Conservation (phyloP, 2,113 vertebrate genomes). For the Ramphastos sulfuratus region DNA sequence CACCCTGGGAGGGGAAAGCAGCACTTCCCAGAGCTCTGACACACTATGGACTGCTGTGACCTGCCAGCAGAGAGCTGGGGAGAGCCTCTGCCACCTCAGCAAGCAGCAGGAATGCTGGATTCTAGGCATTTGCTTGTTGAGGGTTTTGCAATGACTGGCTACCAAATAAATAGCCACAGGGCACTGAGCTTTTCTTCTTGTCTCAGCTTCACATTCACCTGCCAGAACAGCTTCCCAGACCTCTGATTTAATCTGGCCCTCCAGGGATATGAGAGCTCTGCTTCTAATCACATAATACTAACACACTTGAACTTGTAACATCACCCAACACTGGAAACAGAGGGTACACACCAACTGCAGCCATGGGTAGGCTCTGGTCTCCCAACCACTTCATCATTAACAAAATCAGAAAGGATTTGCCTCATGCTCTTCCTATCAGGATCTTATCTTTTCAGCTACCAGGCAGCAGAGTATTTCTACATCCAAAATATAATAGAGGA, state of each 20-base stretch:
- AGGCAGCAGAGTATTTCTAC: not conserved
- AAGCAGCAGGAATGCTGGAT: slow-evolving; percentile 29
- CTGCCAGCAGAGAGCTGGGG: not conserved
- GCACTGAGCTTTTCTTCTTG: slow-evolving; percentile 32
- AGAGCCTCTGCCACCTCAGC: slow-evolving; percentile 4
- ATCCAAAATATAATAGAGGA: not conserved
- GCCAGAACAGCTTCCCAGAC: slow-evolving; percentile 50
- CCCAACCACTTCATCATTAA: not conserved
- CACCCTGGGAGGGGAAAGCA: not conserved
- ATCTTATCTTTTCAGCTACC: not conserved
- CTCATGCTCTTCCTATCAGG: not conserved
- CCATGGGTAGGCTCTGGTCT: not conserved
- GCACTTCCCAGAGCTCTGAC: not conserved
- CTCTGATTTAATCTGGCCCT: slow-evolving; percentile 38
- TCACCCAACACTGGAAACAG: not conserved
- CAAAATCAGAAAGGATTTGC: not conserved
- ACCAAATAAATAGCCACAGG: slow-evolving; percentile 62
- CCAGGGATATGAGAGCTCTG: not conserved
- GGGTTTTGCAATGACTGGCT: slow-evolving; percentile 18
- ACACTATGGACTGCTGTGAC: rapidly evolving
- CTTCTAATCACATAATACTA: not conserved
- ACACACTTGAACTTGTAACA: slow-evolving; percentile 18
- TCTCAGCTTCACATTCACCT: slow-evolving; percentile 2
- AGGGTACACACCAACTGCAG: not conserved
- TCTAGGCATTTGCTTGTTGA: not conserved